A percentile compares a stretch with the other conserved stretches of the same genome.
These are phyloP conservation scores for Schrankia costaestrigalis DNA, from an alignment of 2,888 invertebrate genomes.

Conservation along the genomic window DNA sequence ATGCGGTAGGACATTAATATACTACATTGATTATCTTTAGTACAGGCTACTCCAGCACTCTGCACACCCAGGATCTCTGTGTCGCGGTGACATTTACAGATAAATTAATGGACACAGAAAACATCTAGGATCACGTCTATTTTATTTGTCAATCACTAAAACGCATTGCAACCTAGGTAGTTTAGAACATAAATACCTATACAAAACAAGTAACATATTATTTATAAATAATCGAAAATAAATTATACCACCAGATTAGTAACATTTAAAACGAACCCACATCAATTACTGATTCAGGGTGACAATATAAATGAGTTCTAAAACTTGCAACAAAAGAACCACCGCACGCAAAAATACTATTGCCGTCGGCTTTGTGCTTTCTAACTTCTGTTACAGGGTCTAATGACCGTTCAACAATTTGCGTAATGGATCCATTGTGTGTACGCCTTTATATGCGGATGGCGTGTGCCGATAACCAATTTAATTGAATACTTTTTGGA, in stretches of 20 bases:
- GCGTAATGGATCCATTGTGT: conserved; percentile 75
- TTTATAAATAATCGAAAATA: conserved; percentile 1
- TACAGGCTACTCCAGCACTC: too few relatives aligned
- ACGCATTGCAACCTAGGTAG: too few relatives aligned
- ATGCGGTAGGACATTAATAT: too few relatives aligned
- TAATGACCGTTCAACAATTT: conserved; percentile 70
- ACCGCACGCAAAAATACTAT: conserved; percentile 72
- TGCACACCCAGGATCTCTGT: too few relatives aligned
- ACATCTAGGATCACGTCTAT: too few relatives aligned
- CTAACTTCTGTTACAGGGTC: conserved; percentile 24
- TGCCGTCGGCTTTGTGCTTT: conserved; percentile 12
- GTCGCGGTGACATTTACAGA: too few relatives aligned
- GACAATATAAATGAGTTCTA: conserved; percentile 31
- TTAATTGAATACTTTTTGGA: conserved; percentile 58
- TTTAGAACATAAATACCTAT: too few relatives aligned
- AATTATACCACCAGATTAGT: conserved; percentile 3
- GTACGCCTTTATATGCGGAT: conserved; percentile 62
- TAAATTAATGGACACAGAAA: too few relatives aligned
- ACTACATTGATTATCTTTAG: too few relatives aligned
- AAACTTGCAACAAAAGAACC: conserved; percentile 44
- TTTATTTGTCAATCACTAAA: too few relatives aligned
- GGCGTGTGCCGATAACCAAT: conserved; percentile 58
- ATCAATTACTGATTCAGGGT: conserved; percentile 30
- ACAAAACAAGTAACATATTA: too few relatives aligned
- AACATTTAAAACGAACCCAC: conserved; percentile 23